phyloP scores from a whole-genome alignment of 2,888 invertebrate species.

The Phalera bucephala region DNA sequence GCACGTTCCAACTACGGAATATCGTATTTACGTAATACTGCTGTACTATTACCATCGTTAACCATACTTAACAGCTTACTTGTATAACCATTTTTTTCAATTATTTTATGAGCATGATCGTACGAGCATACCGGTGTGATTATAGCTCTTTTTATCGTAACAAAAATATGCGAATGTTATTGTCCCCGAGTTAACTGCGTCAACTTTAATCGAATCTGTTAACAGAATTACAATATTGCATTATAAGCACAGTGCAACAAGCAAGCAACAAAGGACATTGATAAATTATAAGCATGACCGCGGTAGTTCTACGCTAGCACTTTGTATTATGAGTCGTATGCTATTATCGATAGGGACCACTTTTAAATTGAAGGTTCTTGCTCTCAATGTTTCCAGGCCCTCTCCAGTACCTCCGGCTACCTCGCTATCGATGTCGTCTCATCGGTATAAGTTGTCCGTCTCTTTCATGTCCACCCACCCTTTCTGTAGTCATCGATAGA shows the following conservation, averaged over 20 bases:
- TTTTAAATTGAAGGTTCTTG: conserved; percentile 7
- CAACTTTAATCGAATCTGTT: conserved; percentile 11
- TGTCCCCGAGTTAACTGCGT: conserved; percentile 18
- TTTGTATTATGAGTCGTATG: conserved; percentile 12
- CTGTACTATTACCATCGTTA: not conserved
- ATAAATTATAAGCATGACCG: conserved; percentile 26
- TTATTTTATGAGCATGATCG: conserved; percentile 21
- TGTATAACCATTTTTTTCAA: too few species aligned
- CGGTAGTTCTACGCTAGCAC: conserved; percentile 12
- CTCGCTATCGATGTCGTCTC: conserved; percentile 26
- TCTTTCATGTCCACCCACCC: conserved; percentile 27
- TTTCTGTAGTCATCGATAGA: conserved; percentile 17
- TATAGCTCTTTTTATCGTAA: too few species aligned
- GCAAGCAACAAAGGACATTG: conserved; percentile 31
- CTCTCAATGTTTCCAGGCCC: too few species aligned
- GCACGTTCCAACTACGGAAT: conserved; percentile 35
- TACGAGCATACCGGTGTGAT: too few species aligned
- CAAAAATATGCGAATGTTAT: conserved; percentile 18
- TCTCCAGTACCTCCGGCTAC: conserved; percentile 21
- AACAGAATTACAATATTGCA: conserved; percentile 23
- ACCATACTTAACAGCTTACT: not conserved
- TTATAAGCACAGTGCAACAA: conserved; percentile 13
- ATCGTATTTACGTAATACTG: conserved; percentile 33
- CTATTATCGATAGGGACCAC: conserved; percentile 12
- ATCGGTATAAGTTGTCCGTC: conserved; percentile 25